A percentile compares a stretch with the other conserved stretches of the same genome.
Evolutionary conservation across 2,797 vertebrate genomes (phyloP).

Genomic region (Thamnophis elegans): DNA sequence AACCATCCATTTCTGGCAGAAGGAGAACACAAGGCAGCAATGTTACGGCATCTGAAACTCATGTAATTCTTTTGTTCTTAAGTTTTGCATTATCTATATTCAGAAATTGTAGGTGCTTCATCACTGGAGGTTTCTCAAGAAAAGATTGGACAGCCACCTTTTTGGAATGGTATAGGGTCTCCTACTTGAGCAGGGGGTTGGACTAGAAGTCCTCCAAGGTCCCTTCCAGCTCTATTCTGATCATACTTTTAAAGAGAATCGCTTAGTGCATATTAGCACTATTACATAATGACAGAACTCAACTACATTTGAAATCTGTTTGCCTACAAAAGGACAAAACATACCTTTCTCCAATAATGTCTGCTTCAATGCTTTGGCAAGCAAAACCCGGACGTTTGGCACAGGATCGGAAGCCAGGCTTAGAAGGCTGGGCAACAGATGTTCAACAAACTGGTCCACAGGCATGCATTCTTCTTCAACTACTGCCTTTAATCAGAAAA

Average conservation of each 20-base stretch:
- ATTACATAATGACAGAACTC: not conserved
- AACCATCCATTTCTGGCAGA: not conserved
- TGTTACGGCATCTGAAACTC: not conserved
- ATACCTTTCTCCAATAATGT: constrained; percentile 87
- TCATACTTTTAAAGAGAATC: not conserved
- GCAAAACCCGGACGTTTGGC: constrained; percentile 84
- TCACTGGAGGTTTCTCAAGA: no score
- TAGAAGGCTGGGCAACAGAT: constrained; percentile 84
- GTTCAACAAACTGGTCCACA: constrained; percentile 83
- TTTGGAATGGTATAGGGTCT: no score
- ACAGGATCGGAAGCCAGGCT: constrained; percentile 86
- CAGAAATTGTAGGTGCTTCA: no score
- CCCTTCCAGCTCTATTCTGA: no score
- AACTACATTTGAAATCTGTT: not conserved
- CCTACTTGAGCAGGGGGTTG: no score
- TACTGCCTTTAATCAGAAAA: constrained; percentile 68
- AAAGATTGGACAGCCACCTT: no score
- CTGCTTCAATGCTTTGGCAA: constrained; percentile 86
- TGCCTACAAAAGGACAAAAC: not conserved
- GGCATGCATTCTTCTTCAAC: constrained; percentile 86
- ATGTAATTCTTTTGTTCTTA: not conserved
- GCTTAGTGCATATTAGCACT: not conserved
- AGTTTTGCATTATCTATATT: not conserved
- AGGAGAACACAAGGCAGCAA: not conserved
- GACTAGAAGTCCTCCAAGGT: no score